These are phyloP conservation scores for Lepeophtheirus nordmannii DNA, from an alignment of 2,888 invertebrate genomes.

Conservation along the genomic window DNA sequence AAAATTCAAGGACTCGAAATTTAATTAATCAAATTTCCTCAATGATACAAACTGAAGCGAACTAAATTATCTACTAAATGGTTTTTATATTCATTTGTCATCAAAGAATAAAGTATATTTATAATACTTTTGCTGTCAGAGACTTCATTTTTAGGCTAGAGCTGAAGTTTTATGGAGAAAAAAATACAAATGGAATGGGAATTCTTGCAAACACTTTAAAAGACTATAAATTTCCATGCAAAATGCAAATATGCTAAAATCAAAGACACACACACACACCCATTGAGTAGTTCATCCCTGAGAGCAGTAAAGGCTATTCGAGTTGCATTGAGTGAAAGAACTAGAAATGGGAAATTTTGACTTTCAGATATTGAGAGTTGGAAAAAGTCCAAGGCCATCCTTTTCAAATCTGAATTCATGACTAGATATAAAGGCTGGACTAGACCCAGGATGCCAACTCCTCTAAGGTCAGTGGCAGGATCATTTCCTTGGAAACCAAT, in stretches of 20 bases:
- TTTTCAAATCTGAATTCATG: conserved; percentile 31
- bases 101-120: too few relatives aligned
- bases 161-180: too few relatives aligned
- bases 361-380: conserved; percentile 36
- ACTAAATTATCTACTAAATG: too few relatives aligned
- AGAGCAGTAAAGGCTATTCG: conserved; percentile 39
- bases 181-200: too few relatives aligned
- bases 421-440: conserved; percentile 38
- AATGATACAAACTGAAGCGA: too few relatives aligned
- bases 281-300: conserved; percentile 38
- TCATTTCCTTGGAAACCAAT: conserved; percentile 39
- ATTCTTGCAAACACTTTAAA: too few relatives aligned
- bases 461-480: conserved; percentile 41
- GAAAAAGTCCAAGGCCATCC: conserved; percentile 36
- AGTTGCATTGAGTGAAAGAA: conserved; percentile 42
- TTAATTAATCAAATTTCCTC: too few relatives aligned
- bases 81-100: too few relatives aligned
- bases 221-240: too few relatives aligned
- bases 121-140: too few relatives aligned
- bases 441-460: conserved; percentile 39
- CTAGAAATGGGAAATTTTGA: conserved; percentile 42
- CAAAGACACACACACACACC: conserved; percentile 31
- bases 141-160: too few relatives aligned
- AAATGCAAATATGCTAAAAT: background rate
- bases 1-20: too few relatives aligned